Conservation (phyloP, 2,113 vertebrate genomes). For the Gasterosteus aculeatus region DNA sequence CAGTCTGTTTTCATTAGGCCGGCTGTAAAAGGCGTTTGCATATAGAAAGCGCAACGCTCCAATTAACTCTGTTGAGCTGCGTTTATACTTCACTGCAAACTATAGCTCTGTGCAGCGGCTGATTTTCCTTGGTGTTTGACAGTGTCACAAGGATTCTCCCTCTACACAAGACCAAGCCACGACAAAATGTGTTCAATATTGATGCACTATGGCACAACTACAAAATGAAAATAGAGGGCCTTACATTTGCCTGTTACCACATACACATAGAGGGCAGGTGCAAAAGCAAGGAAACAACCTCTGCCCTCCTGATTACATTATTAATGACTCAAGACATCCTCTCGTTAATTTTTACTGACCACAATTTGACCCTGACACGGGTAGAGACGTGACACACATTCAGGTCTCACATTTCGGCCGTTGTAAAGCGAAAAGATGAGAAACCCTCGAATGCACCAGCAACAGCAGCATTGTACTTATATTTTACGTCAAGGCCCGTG, state of each 20-base stretch:
- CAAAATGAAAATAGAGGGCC: background rate
- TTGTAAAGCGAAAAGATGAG: conserved; percentile 42
- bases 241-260: background rate
- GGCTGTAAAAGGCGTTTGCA: conserved; percentile 40
- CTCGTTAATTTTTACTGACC: conserved; percentile 48
- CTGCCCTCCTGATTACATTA: conserved; percentile 28
- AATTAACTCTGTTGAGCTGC: conserved; percentile 46
- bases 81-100: conserved; percentile 43
- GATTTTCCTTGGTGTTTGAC: conserved; percentile 27
- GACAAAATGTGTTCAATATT: background rate
- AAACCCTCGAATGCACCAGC: conserved; percentile 34
- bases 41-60: conserved; percentile 46
- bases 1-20: conserved; percentile 54
- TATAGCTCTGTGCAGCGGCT: background rate
- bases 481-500: conserved; percentile 14
- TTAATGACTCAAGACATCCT: conserved; percentile 28
- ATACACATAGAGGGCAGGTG: conserved; percentile 10
- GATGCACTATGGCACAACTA: background rate
- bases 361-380: conserved; percentile 20
- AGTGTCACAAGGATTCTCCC: conserved; percentile 3
- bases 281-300: background rate
- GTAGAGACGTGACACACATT: conserved; percentile 11
- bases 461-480: conserved; percentile 36
- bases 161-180: conserved; percentile 10
- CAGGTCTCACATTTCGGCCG: conserved; percentile 28